Percentiles rank a stretch among this genome's conserved stretches.
These are phyloP conservation scores for Chrysomela aeneicollis DNA, from an alignment of 2,888 invertebrate genomes.

Conservation along the genomic window DNA sequence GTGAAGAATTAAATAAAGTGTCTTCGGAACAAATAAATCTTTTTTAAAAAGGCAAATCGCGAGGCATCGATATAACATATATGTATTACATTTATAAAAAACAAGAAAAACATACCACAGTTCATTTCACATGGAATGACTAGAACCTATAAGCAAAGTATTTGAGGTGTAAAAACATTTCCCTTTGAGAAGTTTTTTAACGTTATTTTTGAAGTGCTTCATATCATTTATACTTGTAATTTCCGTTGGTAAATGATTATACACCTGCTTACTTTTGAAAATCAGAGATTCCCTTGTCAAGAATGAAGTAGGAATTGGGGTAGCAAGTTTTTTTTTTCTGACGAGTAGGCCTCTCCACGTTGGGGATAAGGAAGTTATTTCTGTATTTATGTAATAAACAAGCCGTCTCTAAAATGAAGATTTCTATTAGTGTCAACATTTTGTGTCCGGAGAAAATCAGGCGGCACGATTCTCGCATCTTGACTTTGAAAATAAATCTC, in stretches of 20 bases:
- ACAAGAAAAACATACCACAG: neutral
- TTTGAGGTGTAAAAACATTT: neutral
- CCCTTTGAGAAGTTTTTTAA: neutral
- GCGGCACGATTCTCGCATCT: constrained; percentile 6
- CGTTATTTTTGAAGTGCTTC: neutral
- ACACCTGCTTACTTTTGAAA: constrained; percentile 3
- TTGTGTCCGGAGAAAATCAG: constrained; percentile 3
- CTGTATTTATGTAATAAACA: neutral
- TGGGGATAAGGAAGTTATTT: neutral
- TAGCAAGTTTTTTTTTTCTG: constrained; percentile 2
- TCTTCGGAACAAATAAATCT: no score
- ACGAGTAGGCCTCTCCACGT: constrained; percentile 1
- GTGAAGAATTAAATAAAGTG: no score
- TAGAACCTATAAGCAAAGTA: constrained; percentile 4
- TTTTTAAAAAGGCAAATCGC: no score
- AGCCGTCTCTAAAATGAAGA: neutral
- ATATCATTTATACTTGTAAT: constrained; percentile 1
- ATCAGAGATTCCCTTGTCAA: constrained; percentile 3
- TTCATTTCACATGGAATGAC: neutral
- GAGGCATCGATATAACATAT: no score
- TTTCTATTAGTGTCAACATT: neutral
- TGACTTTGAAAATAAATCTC: constrained; percentile 1
- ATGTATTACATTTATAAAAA: no score
- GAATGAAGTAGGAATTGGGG: neutral
- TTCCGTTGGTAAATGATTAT: neutral